phyloP scores from a whole-genome alignment of 2,113 vertebrate species.

The Halichoerus grypus region DNA sequence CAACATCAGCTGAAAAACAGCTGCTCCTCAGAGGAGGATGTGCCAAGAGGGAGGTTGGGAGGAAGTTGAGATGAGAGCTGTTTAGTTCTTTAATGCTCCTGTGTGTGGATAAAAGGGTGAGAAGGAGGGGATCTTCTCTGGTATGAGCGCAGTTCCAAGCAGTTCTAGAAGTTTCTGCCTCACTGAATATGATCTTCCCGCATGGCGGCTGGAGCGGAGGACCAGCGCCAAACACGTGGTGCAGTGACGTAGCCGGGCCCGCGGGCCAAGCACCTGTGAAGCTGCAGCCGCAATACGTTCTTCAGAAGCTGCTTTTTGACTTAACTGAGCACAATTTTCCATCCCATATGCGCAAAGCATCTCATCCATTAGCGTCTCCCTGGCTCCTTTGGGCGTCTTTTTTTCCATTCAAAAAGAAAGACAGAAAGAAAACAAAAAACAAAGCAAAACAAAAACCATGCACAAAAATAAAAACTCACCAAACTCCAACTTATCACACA shows the following conservation, averaged over 20 bases:
- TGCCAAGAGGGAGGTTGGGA: slow-evolving; percentile 87
- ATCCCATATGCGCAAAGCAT: slow-evolving; percentile 90
- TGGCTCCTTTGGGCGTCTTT: slow-evolving; percentile 69
- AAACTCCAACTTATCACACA: slow-evolving; percentile 61
- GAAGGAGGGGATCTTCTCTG: slow-evolving; percentile 88
- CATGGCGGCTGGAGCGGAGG: slow-evolving; percentile 84
- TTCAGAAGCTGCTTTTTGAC: slow-evolving; percentile 90
- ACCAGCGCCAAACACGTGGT: slow-evolving; percentile 85
- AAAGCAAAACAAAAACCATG: neutral
- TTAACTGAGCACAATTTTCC: slow-evolving; percentile 89
- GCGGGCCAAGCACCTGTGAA: slow-evolving; percentile 89
- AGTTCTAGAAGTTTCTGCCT: slow-evolving; percentile 88
- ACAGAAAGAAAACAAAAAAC: neutral
- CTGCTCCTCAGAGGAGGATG: slow-evolving; percentile 83
- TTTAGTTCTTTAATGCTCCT: slow-evolving; percentile 90
- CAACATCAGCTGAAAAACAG: slow-evolving; percentile 91
- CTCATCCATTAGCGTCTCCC: slow-evolving; percentile 88
- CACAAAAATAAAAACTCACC: slow-evolving; percentile 61
- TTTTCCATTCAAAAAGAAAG: slow-evolving; percentile 57
- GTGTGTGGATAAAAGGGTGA: slow-evolving; percentile 89
- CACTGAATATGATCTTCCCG: slow-evolving; percentile 88
- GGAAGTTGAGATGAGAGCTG: slow-evolving; percentile 89
- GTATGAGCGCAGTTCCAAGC: slow-evolving; percentile 75
- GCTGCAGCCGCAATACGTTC: slow-evolving; percentile 85
- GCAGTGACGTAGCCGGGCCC: slow-evolving; percentile 83